Base-by-base conservation (phyloP, 2,113 vertebrate genomes). In the Fukomys damarensis region DNA sequence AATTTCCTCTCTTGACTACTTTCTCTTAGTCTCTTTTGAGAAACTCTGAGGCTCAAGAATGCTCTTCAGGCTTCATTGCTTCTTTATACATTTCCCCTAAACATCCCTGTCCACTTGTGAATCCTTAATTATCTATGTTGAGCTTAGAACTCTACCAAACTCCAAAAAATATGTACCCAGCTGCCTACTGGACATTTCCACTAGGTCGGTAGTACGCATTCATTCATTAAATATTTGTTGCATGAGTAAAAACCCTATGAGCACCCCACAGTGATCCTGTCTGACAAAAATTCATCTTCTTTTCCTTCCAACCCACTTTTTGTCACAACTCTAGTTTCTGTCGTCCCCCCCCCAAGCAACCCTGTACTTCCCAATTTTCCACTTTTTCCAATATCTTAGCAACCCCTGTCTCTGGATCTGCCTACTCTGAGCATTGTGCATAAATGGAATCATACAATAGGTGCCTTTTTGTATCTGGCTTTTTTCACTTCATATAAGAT, bases 181-280 rank as follows among this genome's bases (percentile, higher is more conserved):
- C 80, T 89, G 43, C 41, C 54, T 86, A 1, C 19, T 83, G 22
- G 32, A 43, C 52, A 93, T n/a, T 92, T 59, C 56, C 19, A 58
- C 24, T 59, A 86, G 54, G 20, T 30, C 54, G 20, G 6, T 49
- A 49, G 11, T 59, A 79, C 76, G 35, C n/a, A 30, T 92, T 86
- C 28, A 49, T 89, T 91, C 41, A 26, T 94, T 85, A 70, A 82
- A 66, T 80, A 74, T 65, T 82, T 84, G 24, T 89, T 66, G 35
- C 91, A 59, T 91, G 54, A 96, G 61, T 63, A 59, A 96, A 93
- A 89, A n/a, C 38, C 24, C 76, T 79, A 6, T 54, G 82, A 83
- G 35, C 22, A 70, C 19, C 32, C 82, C 49, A 68, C 5, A 4
- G 43, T 58, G 91, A 35, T 14, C 52, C 54, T 30, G 12, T 63